Evolutionary conservation across 2,888 invertebrate genomes (phyloP), one percentile per base, ranked within the genome.

Genomic region (Sesia apiformis): DNA sequence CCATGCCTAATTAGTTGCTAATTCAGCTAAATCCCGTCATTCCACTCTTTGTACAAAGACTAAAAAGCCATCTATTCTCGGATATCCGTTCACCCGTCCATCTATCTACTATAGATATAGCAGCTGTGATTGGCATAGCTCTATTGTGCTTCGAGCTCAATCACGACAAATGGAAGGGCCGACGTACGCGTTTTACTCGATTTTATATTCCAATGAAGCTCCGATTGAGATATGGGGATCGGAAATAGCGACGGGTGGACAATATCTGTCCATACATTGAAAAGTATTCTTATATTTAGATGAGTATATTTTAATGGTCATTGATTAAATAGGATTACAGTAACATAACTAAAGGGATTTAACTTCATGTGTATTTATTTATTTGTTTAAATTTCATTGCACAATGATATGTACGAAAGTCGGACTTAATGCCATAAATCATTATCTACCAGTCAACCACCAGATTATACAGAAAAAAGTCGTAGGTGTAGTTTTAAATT

Each of bases 141-240:
- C 61, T 64, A 66, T 66, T 66, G 64, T 65, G 63, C 60, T 60
- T 55, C 56, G 40, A 65, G 70, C 74, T 78, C 81, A 81, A 82
- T 83, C 84, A 79, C 74, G 73, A 69, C 70, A 78, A 82, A 82
- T 82, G 78, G 81, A 74, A 70, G 62, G 56, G 58, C 66, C 65
- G 63, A 66, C 69, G 70, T 63, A 71, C 75, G 76, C 73, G 74
- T 78, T 80, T 79, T 76, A 77, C 74, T 76, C 72, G 66, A 76
- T 79, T 84, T 81, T 72, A 78, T 77, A 80, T 80, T 78, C 72
- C 70, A 62, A 54, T 59, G 58, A 58, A 60, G 59, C 43, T 58
- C 58, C 58, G 64, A 74, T 72, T 67, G 72, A 73, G 69, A 74
- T 72, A 69, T 70, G 63, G 63, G 55, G 55, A 58, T 60, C 60